Evolutionary conservation across 2,797 vertebrate species (phyloP).

Genomic region (Melanotaenia pygmaea): DNA sequence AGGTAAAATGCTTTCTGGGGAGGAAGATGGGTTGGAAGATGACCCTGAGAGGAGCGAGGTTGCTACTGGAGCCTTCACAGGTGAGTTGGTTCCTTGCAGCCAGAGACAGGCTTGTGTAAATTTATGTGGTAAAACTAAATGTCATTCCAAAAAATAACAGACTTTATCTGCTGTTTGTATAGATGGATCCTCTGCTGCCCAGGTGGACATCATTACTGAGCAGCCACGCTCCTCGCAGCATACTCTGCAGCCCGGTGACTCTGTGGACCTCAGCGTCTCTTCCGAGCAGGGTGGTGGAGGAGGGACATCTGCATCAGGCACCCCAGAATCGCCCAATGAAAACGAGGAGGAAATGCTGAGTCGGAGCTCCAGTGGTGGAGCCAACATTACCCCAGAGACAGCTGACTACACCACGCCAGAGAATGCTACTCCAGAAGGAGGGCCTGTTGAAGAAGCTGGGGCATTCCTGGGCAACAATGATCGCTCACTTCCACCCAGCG

Average conservation of each 20-base stretch:
- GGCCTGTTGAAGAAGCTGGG: conserved; percentile 80
- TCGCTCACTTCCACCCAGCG: conserved; percentile 92
- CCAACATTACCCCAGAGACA: conserved; percentile 82
- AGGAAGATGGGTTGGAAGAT: conserved; percentile 94
- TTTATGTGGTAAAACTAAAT: background rate
- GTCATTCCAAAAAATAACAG: background rate
- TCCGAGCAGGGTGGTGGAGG: conserved; percentile 84
- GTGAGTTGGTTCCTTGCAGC: conserved; percentile 65
- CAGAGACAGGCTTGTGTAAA: background rate
- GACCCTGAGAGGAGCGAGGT: conserved; percentile 91
- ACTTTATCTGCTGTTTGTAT: conserved; percentile 81
- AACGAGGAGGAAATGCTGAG: conserved; percentile 92
- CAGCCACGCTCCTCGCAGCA: conserved; percentile 96
- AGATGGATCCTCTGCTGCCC: conserved; percentile 80
- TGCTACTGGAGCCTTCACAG: conserved; percentile 86
- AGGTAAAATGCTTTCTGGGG: conserved; percentile 93
- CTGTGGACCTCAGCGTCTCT: conserved; percentile 85
- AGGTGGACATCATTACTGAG: conserved; percentile 94
- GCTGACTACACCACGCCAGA: conserved; percentile 77
- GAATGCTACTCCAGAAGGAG: conserved; percentile 85
- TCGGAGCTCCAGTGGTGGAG: conserved; percentile 90
- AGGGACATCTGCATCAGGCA: conserved; percentile 75
- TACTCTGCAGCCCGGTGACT: conserved; percentile 90
- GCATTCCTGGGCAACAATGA: conserved; percentile 72
- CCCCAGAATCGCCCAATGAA: conserved; percentile 81